Evolutionary conservation across 2,113 vertebrate species (phyloP), one percentile per base, ranked within the genome.

Genomic region (Vulpes lagopus): DNA sequence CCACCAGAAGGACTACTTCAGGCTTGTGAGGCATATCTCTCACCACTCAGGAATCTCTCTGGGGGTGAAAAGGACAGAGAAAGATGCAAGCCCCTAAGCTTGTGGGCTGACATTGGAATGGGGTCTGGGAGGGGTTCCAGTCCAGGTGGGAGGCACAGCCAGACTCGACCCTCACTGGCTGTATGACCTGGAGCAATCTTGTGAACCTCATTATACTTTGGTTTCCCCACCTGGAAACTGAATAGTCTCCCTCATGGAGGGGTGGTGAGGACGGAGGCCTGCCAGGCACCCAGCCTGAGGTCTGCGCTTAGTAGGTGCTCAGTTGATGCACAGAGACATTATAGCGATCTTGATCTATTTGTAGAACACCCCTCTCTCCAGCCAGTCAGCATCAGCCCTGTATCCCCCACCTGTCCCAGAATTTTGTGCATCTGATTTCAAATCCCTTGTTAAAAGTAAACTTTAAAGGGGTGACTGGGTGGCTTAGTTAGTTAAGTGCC

Each of bases 361-460:
- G 49, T 19, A 35, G 71, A 55, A n/a, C 8, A 2, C 43, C n/a
- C 86, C 5, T 4, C 23, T 38, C n/a, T 12, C 87, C 30, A 43
- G 38, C 51, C 93, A 60, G 0, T 15, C 53, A n/a, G 51, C 79
- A 10, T 55, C 91, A 17, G 15, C 20, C 59, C 27, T 23, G 1
- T 0, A 3, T 30, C 38, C 91, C 8, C 80, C 32, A 8, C 38
- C 38, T 5, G 65, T 23, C 76, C 89, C 76, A 22, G 74, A 83
- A 51, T 81, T 93, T 51, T 57, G 55, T 62, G 1, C 23, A 55
- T n/a, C 32, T 80, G 84, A 88, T 79, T 92, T 83, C 80, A 60
- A 98, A 87, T 88, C 57, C 55, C 69, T 92, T 53, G 32, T 96
- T 91, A 79, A 94, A 95, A 94, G 83, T 84, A 94, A 84, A 76